Base-by-base conservation (phyloP, 1,140 invertebrate species). In the Drosophila bifasciata region DNA sequence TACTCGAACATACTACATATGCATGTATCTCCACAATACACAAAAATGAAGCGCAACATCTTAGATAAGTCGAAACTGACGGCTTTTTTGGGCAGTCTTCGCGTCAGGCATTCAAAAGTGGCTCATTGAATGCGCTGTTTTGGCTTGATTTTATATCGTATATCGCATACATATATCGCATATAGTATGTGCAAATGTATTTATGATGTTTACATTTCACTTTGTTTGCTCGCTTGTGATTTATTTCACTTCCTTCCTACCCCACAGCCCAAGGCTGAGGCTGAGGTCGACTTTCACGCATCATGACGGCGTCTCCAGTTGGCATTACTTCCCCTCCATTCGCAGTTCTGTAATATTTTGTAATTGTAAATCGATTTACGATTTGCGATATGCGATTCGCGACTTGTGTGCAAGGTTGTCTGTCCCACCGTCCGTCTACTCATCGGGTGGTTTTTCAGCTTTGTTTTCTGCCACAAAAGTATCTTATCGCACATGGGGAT, bases 291-390 rank as follows among this genome's bases (percentile, higher is more conserved):
- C 80, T 84, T 84, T 84, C 80, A 73, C 80, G 76, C 73, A 74
- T 73, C 57, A 73, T 48, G 69, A 73, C 62, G 46, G 48, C 72
- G 61, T 55, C 44, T 67, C 62, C 52, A 46, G 41, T 55, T 52
- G 60, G 41, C 40, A 19, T 19, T 7, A 41, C 13, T 56, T 55
- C 44, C 69, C 45, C 45, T 50, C 76, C 72, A 62, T 80, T 83
- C 83, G 58, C 68, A 83, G 79, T 69, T 81, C 70, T 79, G 64
- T 71, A 58, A 58, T 73, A 32, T 64, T 58, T 83, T 76, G 64
- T 71, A 75, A 83, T 83, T 84, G 49, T 58, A 71, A 84, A 84
- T 83, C 61, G 80, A 79, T 85, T 85, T 85, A n/a, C 72, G 59
- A 64, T 62, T 71, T 66, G 49, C 51, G 52, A 32, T 32, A 9